Evolutionary conservation across 1,140 invertebrate species (phyloP).

Genomic region (Drosophila kepulauana): DNA sequence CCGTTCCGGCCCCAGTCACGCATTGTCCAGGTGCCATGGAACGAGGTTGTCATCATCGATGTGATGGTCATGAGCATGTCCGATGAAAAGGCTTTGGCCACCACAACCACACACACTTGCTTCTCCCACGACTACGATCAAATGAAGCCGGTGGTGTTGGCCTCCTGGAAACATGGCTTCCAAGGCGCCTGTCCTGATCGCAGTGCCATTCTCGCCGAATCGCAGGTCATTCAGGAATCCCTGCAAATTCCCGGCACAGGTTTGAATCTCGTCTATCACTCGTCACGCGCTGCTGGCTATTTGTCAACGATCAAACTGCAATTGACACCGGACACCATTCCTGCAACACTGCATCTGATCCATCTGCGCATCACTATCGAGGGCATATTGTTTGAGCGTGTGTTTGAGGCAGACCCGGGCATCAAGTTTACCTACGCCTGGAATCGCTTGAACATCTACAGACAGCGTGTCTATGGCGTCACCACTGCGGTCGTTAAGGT

Average conservation of each 20-base stretch:
- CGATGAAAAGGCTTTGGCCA: conserved; percentile 89
- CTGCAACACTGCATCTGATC: conserved; percentile 92
- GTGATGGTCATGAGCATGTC: conserved; percentile 93
- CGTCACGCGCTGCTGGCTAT: conserved; percentile 95
- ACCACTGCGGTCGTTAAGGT: conserved; percentile 97
- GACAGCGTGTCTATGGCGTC: conserved; percentile 96
- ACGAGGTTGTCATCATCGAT: conserved; percentile 97
- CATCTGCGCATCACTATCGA: conserved; percentile 97
- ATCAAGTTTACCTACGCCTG: conserved; percentile 98
- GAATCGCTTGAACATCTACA: conserved; percentile 98
- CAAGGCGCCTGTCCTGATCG: conserved; percentile 97
- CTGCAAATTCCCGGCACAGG: conserved; percentile 96
- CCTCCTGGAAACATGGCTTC: conserved; percentile 98
- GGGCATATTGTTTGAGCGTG: conserved; percentile 96
- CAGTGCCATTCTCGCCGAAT: conserved; percentile 96
- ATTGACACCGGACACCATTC: conserved; percentile 94
- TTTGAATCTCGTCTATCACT: conserved; percentile 97
- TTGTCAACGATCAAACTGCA: conserved; percentile 97
- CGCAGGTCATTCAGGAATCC: conserved; percentile 97
- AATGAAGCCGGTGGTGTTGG: conserved; percentile 97
- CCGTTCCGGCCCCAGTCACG: conserved; percentile 96
- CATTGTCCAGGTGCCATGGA: conserved; percentile 98
- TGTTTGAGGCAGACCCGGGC: conserved; percentile 97
- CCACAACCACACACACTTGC: conserved; percentile 90
- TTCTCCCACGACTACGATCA: conserved; percentile 95